phyloP scores from a whole-genome alignment of 2,797 vertebrate genomes.

The Todus mexicanus region DNA sequence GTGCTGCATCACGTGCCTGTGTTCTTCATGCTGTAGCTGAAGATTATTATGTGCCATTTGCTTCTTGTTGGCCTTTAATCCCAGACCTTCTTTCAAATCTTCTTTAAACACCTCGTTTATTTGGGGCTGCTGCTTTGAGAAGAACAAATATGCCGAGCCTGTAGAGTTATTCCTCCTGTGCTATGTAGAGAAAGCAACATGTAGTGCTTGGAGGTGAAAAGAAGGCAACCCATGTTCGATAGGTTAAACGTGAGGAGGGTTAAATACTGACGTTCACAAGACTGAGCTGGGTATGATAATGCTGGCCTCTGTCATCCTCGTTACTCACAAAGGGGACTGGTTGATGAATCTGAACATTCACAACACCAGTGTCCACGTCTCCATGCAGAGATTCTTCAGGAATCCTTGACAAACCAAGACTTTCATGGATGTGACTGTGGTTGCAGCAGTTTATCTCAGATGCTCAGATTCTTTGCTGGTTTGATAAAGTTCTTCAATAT shows the following conservation, averaged over 20 bases:
- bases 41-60: neutral
- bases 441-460: neutral
- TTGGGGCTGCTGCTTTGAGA: neutral
- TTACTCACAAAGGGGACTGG: neutral
- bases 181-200: neutral
- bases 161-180: neutral
- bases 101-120: neutral
- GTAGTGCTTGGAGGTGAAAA: neutral
- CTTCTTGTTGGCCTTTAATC: neutral
- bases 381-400: neutral
- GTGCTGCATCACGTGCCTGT: neutral
- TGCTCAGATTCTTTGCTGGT: neutral
- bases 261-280: neutral
- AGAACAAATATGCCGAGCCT: neutral
- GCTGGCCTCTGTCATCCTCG: neutral
- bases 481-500: neutral
- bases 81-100: neutral
- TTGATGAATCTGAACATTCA: neutral
- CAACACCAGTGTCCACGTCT: neutral
- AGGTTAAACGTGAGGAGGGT: neutral
- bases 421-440: neutral
- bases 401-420: neutral
- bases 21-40: neutral
- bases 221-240: neutral
- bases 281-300: neutral